These are phyloP conservation scores for Silurus asotus DNA, from an alignment of 2,113 vertebrate genomes.

Conservation along the genomic window DNA sequence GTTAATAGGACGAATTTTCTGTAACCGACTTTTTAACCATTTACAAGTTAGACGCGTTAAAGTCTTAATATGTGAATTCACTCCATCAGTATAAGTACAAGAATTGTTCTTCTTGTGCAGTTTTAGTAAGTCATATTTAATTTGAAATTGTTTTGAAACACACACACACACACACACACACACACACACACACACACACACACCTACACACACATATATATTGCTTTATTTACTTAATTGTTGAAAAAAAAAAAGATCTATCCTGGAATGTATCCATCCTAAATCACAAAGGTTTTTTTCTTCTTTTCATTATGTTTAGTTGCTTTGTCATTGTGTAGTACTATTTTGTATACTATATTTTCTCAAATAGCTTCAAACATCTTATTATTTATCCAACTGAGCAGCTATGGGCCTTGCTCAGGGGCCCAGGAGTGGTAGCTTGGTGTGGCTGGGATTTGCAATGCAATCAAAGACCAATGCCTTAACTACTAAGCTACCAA, in stretches of 20 bases:
- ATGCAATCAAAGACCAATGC: too few species aligned
- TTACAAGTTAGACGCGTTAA: background rate
- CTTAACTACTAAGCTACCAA: background rate
- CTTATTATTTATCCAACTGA: too few species aligned
- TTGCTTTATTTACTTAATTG: background rate
- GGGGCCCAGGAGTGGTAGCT: too few species aligned
- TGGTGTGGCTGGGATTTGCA: too few species aligned
- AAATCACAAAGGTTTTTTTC: background rate
- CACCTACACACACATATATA: background rate
- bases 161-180: too few species aligned
- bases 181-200: too few species aligned
- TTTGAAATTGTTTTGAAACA: background rate
- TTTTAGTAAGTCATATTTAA: background rate
- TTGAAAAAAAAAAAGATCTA: background rate
- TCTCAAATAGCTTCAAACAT: background rate
- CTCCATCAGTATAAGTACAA: background rate
- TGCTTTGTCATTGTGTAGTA: background rate
- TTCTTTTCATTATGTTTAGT: background rate
- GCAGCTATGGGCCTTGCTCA: too few species aligned
- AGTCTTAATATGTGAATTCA: too few species aligned
- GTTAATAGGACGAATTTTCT: background rate
- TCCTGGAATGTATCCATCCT: too few species aligned
- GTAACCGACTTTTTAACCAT: constrained; percentile 8
- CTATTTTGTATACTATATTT: background rate
- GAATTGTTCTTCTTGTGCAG: background rate